These are phyloP conservation scores for Dolichopus griseipennis DNA, from an alignment of 2,888 invertebrate genomes.

Conservation along the genomic window DNA sequence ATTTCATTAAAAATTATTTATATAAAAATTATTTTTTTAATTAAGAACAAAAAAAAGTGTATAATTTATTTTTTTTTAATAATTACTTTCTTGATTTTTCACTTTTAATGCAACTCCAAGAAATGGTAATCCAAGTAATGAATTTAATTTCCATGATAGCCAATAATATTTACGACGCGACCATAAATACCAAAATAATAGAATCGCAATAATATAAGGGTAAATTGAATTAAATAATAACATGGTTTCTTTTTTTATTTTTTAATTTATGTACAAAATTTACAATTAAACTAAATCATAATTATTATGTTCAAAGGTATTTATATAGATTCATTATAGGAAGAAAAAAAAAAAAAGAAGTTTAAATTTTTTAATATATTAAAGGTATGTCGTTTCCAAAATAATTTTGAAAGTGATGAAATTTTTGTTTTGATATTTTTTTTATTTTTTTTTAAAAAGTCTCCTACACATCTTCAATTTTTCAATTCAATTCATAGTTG, in stretches of 20 bases:
- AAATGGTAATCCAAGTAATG: constrained; percentile 37
- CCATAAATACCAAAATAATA: constrained; percentile 27
- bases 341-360: not conserved
- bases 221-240: not conserved
- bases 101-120: constrained; percentile 35
- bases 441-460: not conserved
- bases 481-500: too few relatives aligned
- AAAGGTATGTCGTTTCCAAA: not conserved
- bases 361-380: too few relatives aligned
- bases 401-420: not conserved
- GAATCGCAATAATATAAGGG: not conserved
- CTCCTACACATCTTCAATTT: not conserved
- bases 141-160: constrained; percentile 32
- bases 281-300: not conserved
- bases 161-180: constrained; percentile 33
- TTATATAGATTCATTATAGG: constrained; percentile 1
- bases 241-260: not conserved
- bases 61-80: not conserved
- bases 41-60: not conserved
- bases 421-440: too few relatives aligned
- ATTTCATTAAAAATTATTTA: not conserved
- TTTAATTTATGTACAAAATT: not conserved
- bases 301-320: not conserved
- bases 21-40: not conserved
- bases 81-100: constrained; percentile 37